Conservation (phyloP, 2,888 invertebrate species). For the Neoitamus cyanurus region DNA sequence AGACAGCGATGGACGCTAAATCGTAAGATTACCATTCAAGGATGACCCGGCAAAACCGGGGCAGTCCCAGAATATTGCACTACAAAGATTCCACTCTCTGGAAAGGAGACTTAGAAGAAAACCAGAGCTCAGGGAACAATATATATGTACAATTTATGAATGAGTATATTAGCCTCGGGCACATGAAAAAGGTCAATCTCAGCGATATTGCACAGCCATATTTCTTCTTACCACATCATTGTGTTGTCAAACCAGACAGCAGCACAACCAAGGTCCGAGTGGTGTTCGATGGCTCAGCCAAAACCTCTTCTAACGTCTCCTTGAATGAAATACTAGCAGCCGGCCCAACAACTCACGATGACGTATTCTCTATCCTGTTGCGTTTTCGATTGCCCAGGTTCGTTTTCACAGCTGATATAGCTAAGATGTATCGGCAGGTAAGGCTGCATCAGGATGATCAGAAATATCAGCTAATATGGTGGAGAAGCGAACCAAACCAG, state of each 20-base stretch:
- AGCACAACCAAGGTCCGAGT: not conserved
- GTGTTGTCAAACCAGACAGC: not conserved
- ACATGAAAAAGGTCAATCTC: slow-evolving; percentile 37
- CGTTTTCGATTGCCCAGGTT: slow-evolving; percentile 3
- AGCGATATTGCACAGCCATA: not conserved
- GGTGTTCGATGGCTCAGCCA: too few relatives aligned
- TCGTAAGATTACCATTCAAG: slow-evolving; percentile 52
- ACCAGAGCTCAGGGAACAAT: slow-evolving; percentile 49
- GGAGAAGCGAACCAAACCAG: too few relatives aligned
- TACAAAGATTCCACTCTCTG: slow-evolving; percentile 52
- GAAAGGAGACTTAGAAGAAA: slow-evolving; percentile 52
- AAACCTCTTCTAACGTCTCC: slow-evolving; percentile 46
- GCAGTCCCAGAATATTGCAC: slow-evolving; percentile 35
- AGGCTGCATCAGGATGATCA: slow-evolving; percentile 39
- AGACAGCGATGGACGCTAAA: slow-evolving; percentile 49
- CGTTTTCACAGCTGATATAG: slow-evolving; percentile 55
- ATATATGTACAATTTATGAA: slow-evolving; percentile 53
- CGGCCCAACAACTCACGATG: slow-evolving; percentile 54
- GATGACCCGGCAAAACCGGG: not conserved
- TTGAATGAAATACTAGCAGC: slow-evolving; percentile 53
- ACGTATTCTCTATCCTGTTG: slow-evolving; percentile 46
- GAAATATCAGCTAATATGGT: not conserved
- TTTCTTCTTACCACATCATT: not conserved
- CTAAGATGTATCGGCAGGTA: slow-evolving; percentile 55
- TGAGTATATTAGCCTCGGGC: slow-evolving; percentile 51